phyloP scores from a whole-genome alignment of 2,888 invertebrate species.

The Drosophila infuscata region DNA sequence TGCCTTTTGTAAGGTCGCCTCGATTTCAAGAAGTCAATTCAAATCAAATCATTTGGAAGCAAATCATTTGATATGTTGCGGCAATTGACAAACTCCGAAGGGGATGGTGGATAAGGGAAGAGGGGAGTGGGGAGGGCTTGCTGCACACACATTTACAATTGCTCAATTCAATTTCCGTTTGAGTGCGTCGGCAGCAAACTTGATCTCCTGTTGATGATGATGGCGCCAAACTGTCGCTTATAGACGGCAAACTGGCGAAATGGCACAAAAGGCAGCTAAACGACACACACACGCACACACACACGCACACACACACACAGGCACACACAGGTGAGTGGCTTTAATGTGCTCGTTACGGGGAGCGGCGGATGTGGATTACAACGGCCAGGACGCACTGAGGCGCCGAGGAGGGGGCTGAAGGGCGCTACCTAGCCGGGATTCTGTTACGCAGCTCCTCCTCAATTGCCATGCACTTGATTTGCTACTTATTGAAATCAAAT shows the following conservation, averaged over 20 bases:
- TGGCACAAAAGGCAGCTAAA: slow-evolving; percentile 19
- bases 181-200: slow-evolving; percentile 65
- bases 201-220: slow-evolving; percentile 72
- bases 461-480: slow-evolving; percentile 68
- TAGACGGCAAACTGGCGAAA: slow-evolving; percentile 50
- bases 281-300: slow-evolving; percentile 2
- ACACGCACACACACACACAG: background rate
- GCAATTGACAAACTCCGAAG: slow-evolving; percentile 75
- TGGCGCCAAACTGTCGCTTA: slow-evolving; percentile 74
- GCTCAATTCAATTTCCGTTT: slow-evolving; percentile 83
- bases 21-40: slow-evolving; percentile 82
- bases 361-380: slow-evolving; percentile 65
- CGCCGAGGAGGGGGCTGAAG: background rate
- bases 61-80: slow-evolving; percentile 82
- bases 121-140: slow-evolving; percentile 6
- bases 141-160: slow-evolving; percentile 70
- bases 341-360: slow-evolving; percentile 73
- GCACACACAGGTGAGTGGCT: slow-evolving; percentile 73
- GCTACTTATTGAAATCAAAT: slow-evolving; percentile 77
- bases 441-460: slow-evolving; percentile 28
- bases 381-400: slow-evolving; percentile 5
- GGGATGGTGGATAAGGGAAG: background rate
- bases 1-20: slow-evolving; percentile 34
- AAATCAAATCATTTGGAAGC: slow-evolving; percentile 83
- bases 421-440: slow-evolving; percentile 3